These are phyloP conservation scores for Ptychobarbus kaznakovi DNA, from an alignment of 2,797 vertebrate genomes.

Conservation along the genomic window DNA sequence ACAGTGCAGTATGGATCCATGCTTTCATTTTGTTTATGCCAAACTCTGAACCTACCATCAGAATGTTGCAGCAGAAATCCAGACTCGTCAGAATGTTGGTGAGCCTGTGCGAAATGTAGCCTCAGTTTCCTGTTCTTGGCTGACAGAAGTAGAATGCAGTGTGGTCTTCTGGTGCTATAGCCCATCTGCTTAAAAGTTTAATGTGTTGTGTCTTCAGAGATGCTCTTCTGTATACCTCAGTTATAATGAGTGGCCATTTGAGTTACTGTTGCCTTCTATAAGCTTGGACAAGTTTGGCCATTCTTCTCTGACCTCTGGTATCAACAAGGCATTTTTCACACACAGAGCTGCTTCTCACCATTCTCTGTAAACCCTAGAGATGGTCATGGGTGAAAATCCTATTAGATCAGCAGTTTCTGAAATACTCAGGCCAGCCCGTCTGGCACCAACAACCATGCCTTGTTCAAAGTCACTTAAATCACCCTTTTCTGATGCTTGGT, in stretches of 20 bases:
- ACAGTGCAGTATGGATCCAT: slow-evolving; percentile 54
- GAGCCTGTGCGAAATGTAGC: neutral
- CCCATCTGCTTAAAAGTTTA: neutral
- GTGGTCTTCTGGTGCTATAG: neutral
- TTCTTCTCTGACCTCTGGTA: neutral
- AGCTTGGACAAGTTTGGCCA: neutral
- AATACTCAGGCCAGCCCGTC: neutral
- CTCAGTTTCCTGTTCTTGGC: neutral
- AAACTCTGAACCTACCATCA: slow-evolving; percentile 53
- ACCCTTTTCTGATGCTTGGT: neutral
- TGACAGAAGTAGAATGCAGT: neutral
- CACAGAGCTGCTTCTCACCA: neutral
- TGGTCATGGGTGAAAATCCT: neutral
- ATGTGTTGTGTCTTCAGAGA: neutral
- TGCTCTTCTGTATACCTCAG: neutral
- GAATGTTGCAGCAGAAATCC: slow-evolving; percentile 49
- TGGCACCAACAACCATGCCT: neutral
- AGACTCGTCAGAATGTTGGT: neutral
- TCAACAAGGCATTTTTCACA: neutral
- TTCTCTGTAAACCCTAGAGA: neutral
- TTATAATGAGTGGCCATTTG: neutral
- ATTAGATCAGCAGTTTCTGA: neutral
- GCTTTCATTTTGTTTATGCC: slow-evolving; percentile 53
- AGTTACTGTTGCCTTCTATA: neutral
- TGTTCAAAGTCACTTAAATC: neutral